These are phyloP conservation scores for Ischnura elegans DNA, from an alignment of 2,888 invertebrate genomes.

Conservation along the genomic window DNA sequence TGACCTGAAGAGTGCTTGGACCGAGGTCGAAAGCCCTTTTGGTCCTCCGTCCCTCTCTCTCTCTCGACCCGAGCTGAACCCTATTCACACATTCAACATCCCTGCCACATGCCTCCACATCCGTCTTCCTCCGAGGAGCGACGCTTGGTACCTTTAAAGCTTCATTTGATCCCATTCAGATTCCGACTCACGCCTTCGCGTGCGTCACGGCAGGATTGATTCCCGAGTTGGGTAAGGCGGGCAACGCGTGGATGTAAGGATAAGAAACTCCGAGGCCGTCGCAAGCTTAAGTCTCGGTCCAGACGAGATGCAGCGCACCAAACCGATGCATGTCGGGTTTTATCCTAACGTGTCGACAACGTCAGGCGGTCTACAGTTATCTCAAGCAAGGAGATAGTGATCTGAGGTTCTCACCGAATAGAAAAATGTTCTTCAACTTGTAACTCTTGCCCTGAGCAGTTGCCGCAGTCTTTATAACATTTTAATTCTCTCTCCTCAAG, in stretches of 20 bases:
- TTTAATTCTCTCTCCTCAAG: too few species aligned
- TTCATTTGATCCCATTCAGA: slow-evolving; percentile 35
- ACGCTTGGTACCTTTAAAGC: slow-evolving; percentile 3
- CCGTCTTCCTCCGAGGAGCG: background rate
- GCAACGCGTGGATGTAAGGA: background rate
- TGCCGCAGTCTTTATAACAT: too few species aligned
- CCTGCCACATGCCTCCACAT: background rate
- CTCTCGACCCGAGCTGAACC: slow-evolving; percentile 24
- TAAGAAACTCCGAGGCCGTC: background rate
- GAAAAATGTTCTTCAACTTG: too few species aligned
- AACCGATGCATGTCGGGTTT: too few species aligned
- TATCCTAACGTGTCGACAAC: too few species aligned
- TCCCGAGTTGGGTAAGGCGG: background rate
- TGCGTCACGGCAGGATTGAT: background rate
- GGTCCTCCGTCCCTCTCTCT: slow-evolving; percentile 11
- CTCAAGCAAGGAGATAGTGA: too few species aligned
- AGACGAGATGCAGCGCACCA: too few species aligned
- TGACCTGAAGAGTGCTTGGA: slow-evolving; percentile 20
- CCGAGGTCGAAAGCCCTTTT: slow-evolving; percentile 17
- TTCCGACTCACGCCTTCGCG: background rate
- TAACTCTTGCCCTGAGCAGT: too few species aligned
- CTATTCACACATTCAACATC: background rate
- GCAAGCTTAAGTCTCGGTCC: too few species aligned
- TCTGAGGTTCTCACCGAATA: too few species aligned
- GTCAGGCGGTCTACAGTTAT: too few species aligned